These are phyloP conservation scores for Morpho deidamia DNA, from an alignment of 2,888 invertebrate species.

Conservation along the genomic window DNA sequence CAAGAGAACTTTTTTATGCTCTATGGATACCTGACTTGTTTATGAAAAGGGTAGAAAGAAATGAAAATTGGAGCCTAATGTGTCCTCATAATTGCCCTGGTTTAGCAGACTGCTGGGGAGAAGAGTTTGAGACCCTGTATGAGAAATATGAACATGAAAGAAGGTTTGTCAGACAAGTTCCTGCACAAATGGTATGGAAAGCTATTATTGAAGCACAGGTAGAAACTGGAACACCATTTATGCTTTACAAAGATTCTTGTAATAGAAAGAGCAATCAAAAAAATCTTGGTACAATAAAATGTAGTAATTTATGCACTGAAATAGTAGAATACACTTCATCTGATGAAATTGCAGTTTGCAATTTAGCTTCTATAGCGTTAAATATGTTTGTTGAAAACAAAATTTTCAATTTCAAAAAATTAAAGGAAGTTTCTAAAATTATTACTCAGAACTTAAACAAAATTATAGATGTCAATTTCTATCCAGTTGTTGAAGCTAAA, in stretches of 20 bases:
- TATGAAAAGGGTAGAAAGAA: constrained; percentile 93
- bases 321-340: constrained; percentile 95
- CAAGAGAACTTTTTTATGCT: constrained; percentile 97
- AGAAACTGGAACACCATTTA: constrained; percentile 98
- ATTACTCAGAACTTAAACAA: constrained; percentile 95
- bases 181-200: constrained; percentile 94
- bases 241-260: constrained; percentile 97
- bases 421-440: constrained; percentile 92
- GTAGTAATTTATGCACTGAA: constrained; percentile 98
- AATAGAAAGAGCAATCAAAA: constrained; percentile 98
- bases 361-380: constrained; percentile 97
- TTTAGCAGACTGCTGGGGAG: constrained; percentile 94
- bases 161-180: constrained; percentile 81
- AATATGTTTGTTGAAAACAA: constrained; percentile 94
- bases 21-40: constrained; percentile 99
- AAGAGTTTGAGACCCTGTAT: constrained; percentile 94
- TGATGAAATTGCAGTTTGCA: constrained; percentile 98
- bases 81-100: constrained; percentile 97
- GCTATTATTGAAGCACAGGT: constrained; percentile 96
- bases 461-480: constrained; percentile 97
- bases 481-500: constrained; percentile 93
- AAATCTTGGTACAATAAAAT: constrained; percentile 98
- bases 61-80: constrained; percentile 96
- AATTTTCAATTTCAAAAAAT: constrained; percentile 91
- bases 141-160: constrained; percentile 90